Evolutionary conservation across 1,140 invertebrate species (phyloP).

Genomic region (Diachasmimorpha longicaudata): DNA sequence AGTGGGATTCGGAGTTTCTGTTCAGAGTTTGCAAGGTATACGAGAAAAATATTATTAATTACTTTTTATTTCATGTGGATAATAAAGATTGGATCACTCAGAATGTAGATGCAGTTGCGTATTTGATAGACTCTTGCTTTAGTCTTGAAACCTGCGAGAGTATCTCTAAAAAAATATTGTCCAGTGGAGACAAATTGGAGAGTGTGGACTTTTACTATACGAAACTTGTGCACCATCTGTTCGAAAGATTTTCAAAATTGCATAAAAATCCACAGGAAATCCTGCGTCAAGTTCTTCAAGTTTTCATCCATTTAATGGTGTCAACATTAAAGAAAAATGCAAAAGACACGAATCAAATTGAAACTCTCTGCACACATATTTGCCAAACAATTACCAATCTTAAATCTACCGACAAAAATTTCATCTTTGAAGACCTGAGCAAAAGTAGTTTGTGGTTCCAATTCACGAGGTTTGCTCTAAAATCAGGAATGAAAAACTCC

Average conservation of each 20-base stretch:
- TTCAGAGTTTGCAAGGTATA: slow-evolving; percentile 39
- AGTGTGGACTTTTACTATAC: slow-evolving; percentile 44
- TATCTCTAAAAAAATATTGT: slow-evolving; percentile 42
- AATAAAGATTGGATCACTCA: slow-evolving; percentile 43
- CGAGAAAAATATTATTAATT: slow-evolving; percentile 42
- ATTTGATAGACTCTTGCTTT: slow-evolving; percentile 47
- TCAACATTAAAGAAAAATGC: slow-evolving; percentile 65
- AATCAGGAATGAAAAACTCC: slow-evolving; percentile 67
- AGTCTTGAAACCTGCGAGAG: slow-evolving; percentile 42
- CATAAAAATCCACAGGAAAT: slow-evolving; percentile 32
- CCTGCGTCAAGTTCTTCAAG: slow-evolving; percentile 61
- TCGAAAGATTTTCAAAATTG: slow-evolving; percentile 45
- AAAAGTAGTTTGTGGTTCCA: slow-evolving; percentile 69
- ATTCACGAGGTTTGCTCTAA: slow-evolving; percentile 71
- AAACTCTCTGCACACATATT: slow-evolving; percentile 53
- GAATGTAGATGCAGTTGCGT: slow-evolving; percentile 39
- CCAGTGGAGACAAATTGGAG: slow-evolving; percentile 52
- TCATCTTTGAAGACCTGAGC: slow-evolving; percentile 59
- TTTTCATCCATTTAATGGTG: slow-evolving; percentile 64
- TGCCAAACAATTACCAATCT: slow-evolving; percentile 40
- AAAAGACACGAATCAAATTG: slow-evolving; percentile 57
- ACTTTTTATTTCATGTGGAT: slow-evolving; percentile 39
- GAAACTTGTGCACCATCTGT: slow-evolving; percentile 52
- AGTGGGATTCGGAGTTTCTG: slow-evolving; percentile 48
- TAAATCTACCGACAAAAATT: slow-evolving; percentile 45